Conservation (phyloP, 2,113 vertebrate species). For the Pavo muticus region DNA sequence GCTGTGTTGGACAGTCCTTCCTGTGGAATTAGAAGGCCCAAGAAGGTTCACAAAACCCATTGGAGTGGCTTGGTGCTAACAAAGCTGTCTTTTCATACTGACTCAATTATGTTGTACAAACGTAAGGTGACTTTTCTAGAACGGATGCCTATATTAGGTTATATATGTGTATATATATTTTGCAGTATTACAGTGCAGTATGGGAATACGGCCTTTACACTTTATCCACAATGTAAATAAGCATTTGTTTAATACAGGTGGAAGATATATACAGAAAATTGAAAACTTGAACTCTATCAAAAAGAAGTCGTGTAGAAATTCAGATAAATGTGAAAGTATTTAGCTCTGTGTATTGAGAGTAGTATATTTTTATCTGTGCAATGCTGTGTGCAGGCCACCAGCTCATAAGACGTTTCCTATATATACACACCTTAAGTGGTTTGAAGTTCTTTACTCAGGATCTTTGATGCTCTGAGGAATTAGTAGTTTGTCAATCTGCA, state of each 20-base stretch:
- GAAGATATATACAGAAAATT: slow-evolving; percentile 69
- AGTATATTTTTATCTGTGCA: slow-evolving; percentile 82
- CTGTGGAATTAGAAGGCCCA: background rate
- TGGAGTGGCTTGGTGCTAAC: slow-evolving; percentile 76
- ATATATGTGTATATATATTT: slow-evolving; percentile 71
- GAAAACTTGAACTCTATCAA: slow-evolving; percentile 75
- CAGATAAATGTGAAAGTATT: slow-evolving; percentile 81
- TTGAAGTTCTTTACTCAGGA: slow-evolving; percentile 82
- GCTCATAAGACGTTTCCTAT: slow-evolving; percentile 74
- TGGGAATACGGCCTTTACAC: slow-evolving; percentile 72
- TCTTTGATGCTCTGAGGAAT: slow-evolving; percentile 61
- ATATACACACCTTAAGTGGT: slow-evolving; percentile 76
- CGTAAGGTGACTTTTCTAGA: slow-evolving; percentile 70
- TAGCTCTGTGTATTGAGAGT: slow-evolving; percentile 81
- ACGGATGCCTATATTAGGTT: slow-evolving; percentile 85
- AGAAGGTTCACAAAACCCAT: background rate
- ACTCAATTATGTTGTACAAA: slow-evolving; percentile 67
- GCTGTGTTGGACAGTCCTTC: background rate
- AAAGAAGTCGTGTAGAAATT: slow-evolving; percentile 73
- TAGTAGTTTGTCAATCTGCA: slow-evolving; percentile 67
- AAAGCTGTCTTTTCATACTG: slow-evolving; percentile 36
- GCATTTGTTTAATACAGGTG: slow-evolving; percentile 76
- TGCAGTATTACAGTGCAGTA: slow-evolving; percentile 72
- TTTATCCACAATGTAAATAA: slow-evolving; percentile 78
- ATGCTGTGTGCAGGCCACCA: slow-evolving; percentile 84